phyloP scores from a whole-genome alignment of 2,113 vertebrate species.

The Oreochromis aureus region DNA sequence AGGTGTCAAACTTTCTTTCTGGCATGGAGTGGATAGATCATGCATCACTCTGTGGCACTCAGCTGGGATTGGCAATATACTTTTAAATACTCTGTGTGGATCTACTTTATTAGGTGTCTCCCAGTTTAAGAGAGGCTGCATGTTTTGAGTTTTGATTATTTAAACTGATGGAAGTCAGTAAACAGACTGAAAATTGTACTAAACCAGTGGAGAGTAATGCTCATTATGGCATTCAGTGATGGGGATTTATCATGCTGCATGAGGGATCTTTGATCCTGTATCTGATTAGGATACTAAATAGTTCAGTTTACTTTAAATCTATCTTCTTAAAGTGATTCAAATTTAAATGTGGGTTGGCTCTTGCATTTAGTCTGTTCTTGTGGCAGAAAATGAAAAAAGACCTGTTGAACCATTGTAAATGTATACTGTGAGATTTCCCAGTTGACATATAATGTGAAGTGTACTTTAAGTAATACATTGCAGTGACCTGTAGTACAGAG shows the following conservation, averaged over 20 bases:
- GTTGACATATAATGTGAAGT: not conserved
- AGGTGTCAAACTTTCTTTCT: conserved; percentile 48
- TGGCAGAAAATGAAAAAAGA: not conserved
- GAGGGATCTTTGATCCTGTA: not conserved
- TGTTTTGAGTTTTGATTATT: not conserved
- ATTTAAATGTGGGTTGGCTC: not conserved
- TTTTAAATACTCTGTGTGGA: not conserved
- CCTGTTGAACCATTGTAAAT: not conserved
- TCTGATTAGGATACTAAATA: not conserved
- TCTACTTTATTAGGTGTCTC: not conserved
- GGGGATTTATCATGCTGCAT: not conserved
- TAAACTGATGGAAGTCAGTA: not conserved
- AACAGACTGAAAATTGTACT: not conserved
- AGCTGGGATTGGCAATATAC: not conserved
- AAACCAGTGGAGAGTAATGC: not conserved
- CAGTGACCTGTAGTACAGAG: not conserved
- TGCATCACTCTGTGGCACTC: conserved; percentile 6
- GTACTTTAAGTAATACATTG: not conserved
- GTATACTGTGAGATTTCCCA: not conserved
- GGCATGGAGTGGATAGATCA: conserved; percentile 39
- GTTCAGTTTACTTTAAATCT: not conserved
- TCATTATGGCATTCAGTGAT: not conserved
- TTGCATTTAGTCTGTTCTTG: not conserved
- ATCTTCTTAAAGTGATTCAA: not conserved
- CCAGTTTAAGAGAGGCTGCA: not conserved